These are phyloP conservation scores for Brachionus paranguensis DNA, from an alignment of 1,140 invertebrate genomes.

Conservation along the genomic window DNA sequence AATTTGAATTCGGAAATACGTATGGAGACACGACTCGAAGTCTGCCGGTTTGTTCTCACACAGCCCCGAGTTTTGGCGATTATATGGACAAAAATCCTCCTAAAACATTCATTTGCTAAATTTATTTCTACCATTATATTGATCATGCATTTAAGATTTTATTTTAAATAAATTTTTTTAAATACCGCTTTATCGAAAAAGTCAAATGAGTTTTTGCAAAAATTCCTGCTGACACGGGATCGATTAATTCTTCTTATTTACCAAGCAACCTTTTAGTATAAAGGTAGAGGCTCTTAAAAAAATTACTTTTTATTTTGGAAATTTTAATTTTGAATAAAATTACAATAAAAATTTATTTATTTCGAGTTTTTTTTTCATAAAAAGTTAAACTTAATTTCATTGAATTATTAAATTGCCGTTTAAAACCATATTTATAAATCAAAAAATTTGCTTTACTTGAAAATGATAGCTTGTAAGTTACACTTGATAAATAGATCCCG, in stretches of 20 bases:
- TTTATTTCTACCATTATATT: neutral
- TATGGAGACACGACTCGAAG: constrained; percentile 54
- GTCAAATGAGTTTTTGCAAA: neutral
- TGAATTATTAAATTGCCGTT: neutral
- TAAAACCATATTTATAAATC: neutral
- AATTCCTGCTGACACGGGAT: neutral
- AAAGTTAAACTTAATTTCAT: neutral
- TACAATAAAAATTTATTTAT: neutral
- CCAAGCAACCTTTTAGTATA: neutral
- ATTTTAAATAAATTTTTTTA: neutral
- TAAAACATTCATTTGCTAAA: constrained; percentile 34
- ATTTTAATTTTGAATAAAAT: neutral
- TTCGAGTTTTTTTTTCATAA: neutral
- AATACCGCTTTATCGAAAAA: neutral
- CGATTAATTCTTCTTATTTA: neutral
- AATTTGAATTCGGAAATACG: constrained; percentile 53
- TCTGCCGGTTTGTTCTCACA: constrained; percentile 51
- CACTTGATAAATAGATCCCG: neutral
- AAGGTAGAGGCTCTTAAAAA: too few relatives aligned
- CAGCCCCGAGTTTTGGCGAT: constrained; percentile 45
- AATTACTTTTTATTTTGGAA: neutral
- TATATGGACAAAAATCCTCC: constrained; percentile 42
- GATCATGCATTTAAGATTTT: neutral
- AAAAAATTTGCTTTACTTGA: neutral
- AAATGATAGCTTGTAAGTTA: neutral